These are phyloP conservation scores for Halichondria panicea DNA, from an alignment of 37 sponge, comb jelly and placozoan species.

Conservation along the genomic window DNA sequence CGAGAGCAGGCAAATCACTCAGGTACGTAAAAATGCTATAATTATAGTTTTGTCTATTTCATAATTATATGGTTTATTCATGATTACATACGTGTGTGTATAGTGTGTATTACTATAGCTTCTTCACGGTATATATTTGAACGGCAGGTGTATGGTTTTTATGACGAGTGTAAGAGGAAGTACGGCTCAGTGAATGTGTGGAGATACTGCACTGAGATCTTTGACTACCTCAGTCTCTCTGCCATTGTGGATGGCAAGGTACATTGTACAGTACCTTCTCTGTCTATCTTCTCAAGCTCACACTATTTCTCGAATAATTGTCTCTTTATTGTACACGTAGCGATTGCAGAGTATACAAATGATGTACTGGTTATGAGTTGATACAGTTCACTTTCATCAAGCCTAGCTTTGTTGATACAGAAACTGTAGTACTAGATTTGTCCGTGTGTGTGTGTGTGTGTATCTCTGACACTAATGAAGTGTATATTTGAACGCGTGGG, in stretches of 20 bases:
- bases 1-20: constrained; percentile 98
- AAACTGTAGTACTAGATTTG: too few relatives aligned
- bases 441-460: too few relatives aligned
- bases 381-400: too few relatives aligned
- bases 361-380: too few relatives aligned
- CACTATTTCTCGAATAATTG: too few relatives aligned
- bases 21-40: constrained; percentile 35
- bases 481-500: too few relatives aligned
- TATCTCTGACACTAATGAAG: too few relatives aligned
- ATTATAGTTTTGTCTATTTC: not conserved
- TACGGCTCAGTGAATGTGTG: constrained; percentile 99
- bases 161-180: constrained; percentile 98
- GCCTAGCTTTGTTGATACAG: too few relatives aligned
- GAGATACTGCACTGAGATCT: constrained; percentile 99
- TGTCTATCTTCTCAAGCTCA: not conserved
- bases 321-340: too few relatives aligned
- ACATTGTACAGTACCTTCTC: constrained; percentile 3
- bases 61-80: too few relatives aligned
- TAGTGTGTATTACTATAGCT: not conserved
- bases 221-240: constrained; percentile 97
- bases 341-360: too few relatives aligned
- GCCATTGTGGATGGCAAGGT: constrained; percentile 98
- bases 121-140: not conserved
- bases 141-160: constrained; percentile 96
- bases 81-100: not conserved